Conservation (phyloP, 1,140 invertebrate species). For the Euwallacea fornicatus region DNA sequence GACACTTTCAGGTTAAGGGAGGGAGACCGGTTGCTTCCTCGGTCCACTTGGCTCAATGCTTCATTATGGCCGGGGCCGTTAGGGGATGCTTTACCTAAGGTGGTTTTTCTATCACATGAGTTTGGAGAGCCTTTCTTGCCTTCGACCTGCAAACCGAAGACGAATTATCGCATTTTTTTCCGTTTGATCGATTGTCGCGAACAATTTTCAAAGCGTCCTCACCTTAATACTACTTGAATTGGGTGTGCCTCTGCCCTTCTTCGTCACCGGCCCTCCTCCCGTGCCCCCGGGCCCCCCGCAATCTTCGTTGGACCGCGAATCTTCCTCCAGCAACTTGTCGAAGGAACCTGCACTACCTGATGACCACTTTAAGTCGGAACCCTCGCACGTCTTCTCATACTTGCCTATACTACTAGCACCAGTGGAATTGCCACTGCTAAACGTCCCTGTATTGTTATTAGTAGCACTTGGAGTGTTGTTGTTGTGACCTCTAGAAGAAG, state of each 20-base stretch:
- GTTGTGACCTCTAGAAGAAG: constrained; percentile 70
- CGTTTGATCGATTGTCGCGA: no score
- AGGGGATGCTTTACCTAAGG: constrained; percentile 56
- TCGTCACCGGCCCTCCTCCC: constrained; percentile 51
- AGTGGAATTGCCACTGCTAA: constrained; percentile 35
- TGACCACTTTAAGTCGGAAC: neutral
- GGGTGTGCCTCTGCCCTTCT: constrained; percentile 51
- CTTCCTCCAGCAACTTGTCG: constrained; percentile 75
- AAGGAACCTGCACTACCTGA: constrained; percentile 66
- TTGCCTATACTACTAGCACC: constrained; percentile 63
- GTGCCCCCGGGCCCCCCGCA: constrained; percentile 60
- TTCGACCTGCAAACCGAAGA: constrained; percentile 61
- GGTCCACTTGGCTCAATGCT: constrained; percentile 21
- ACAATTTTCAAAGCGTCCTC: neutral
- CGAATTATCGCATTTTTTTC: no score
- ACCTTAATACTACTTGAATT: constrained; percentile 31
- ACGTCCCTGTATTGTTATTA: constrained; percentile 63
- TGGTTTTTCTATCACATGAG: constrained; percentile 52
- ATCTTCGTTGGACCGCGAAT: constrained; percentile 68
- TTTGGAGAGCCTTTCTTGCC: constrained; percentile 65
- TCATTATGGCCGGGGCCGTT: constrained; percentile 43
- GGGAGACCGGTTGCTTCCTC: constrained; percentile 7
- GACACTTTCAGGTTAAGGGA: constrained; percentile 53
- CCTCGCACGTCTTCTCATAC: neutral
- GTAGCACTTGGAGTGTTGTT: constrained; percentile 75